Evolutionary conservation across 2,888 invertebrate species (phyloP), one percentile per base, ranked within the genome.

Genomic region (Caprella mutica): DNA sequence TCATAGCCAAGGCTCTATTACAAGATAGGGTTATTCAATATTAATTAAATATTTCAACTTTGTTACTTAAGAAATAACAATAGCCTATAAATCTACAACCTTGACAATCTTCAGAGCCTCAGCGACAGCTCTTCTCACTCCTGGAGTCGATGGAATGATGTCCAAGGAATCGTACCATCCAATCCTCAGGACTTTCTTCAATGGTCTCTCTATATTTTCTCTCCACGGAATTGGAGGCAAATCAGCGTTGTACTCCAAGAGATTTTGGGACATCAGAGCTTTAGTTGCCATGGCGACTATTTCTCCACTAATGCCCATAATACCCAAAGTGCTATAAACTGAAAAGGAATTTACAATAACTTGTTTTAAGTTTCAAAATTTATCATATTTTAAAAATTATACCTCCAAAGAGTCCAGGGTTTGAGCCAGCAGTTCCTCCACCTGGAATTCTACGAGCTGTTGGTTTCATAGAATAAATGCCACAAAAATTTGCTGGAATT

Each of bases 401-500:
- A 48, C 48, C 21, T 17, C 40, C 40, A n/a, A 40, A 9, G 9
- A 21, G 40, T 21, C 40, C 17, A 21, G 17, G 14, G 1, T 21
- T 30, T n/a, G n/a, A 17, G 17, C n/a, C 21, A 21, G 17, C 40
- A 17, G 21, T 8, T 14, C 40, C 40, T 8, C 40, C 8, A 1
- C n/a, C 21, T 9, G 40, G 21, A 5, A 74, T 33, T 56, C 74
- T 68, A 40, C 68, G 67, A 5, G 53, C 21, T 3, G 75, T 74
- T 3, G 74, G 72, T 65, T 76, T 77, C 8, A 77, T 64, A 6
- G 73, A 72, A 55, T 68, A 71, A 21, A 72, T 69, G 0, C 77
- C 77, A 68, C 75, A 74, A 66, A 75, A 71, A 59, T 71, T 68
- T 17, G 74, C 70, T 0, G 77, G 77, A 40, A 75, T 71, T 12